Conservation (phyloP, 1,140 invertebrate species). For the Glossosoma conforme region DNA sequence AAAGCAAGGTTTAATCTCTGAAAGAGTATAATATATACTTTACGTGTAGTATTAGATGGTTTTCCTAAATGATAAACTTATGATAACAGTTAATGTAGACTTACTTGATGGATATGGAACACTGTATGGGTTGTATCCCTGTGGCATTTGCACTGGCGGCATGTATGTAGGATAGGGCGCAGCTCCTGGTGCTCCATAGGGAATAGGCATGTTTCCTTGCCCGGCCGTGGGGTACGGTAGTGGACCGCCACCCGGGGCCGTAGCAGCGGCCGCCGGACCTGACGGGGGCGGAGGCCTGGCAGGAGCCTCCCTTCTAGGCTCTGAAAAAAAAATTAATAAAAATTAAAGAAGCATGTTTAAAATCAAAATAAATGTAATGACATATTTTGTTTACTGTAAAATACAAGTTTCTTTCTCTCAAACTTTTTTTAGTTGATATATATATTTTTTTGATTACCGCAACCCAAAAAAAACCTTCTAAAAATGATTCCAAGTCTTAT, state of each 20-base stretch:
- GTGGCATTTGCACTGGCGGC: constrained; percentile 67
- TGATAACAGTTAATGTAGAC: constrained; percentile 33
- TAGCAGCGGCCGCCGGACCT: constrained; percentile 23
- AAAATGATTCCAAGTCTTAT: too few relatives aligned
- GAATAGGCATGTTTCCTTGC: constrained; percentile 69
- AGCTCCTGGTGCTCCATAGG: constrained; percentile 56
- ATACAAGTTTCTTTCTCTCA: too few relatives aligned
- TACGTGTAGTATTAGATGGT: too few relatives aligned
- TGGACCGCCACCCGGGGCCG: constrained; percentile 26
- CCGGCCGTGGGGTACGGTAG: constrained; percentile 62
- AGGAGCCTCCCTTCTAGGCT: constrained; percentile 38
- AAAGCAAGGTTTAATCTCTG: too few relatives aligned
- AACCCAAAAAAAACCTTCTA: too few relatives aligned
- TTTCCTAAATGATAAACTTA: too few relatives aligned
- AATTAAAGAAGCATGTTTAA: too few relatives aligned
- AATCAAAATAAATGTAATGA: too few relatives aligned
- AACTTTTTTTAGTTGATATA: too few relatives aligned
- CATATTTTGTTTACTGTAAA: too few relatives aligned
- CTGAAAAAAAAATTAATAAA: constrained; percentile 31
- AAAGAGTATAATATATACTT: too few relatives aligned
- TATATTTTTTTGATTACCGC: too few relatives aligned
- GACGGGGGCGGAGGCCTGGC: constrained; percentile 43
- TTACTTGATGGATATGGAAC: constrained; percentile 64
- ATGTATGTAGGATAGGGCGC: constrained; percentile 68
- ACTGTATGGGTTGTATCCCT: constrained; percentile 81